phyloP scores from a whole-genome alignment of 2,888 invertebrate genomes.

The Drosophila neotestacea region DNA sequence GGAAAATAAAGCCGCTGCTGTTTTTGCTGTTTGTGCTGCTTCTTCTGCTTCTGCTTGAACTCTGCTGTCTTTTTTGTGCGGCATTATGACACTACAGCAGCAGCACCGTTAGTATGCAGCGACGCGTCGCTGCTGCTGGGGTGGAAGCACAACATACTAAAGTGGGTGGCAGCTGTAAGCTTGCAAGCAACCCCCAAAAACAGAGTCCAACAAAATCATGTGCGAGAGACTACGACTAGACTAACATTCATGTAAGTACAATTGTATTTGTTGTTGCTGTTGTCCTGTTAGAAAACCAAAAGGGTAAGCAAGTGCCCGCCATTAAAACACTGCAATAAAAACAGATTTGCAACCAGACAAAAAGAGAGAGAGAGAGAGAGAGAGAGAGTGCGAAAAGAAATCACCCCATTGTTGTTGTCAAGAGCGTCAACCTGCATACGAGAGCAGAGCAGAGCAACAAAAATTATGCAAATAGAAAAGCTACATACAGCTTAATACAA shows the following conservation, averaged over 20 bases:
- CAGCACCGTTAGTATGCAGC: slow-evolving; percentile 48
- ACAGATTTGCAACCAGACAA: neutral
- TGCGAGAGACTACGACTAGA: slow-evolving; percentile 8
- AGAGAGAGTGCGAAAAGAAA: neutral
- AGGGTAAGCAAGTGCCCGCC: neutral
- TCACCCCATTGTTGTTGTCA: slow-evolving; percentile 15
- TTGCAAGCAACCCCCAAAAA: slow-evolving; percentile 53
- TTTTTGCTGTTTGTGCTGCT: slow-evolving; percentile 20
- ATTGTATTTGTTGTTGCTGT: slow-evolving; percentile 4
- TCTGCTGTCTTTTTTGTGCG: slow-evolving; percentile 18
- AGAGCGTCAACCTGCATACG: slow-evolving; percentile 24
- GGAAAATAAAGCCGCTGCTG: slow-evolving; percentile 33
- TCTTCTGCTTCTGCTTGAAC: slow-evolving; percentile 16
- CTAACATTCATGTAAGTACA: neutral
- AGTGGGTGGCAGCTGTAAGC: slow-evolving; percentile 16
- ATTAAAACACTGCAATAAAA: slow-evolving; percentile 2
- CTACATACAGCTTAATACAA: too few species aligned
- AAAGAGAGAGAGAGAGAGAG: neutral
- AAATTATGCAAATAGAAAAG: slow-evolving; percentile 17
- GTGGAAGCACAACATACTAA: neutral
- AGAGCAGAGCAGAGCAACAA: slow-evolving; percentile 8
- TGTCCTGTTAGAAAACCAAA: slow-evolving; percentile 1
- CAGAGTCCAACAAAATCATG: slow-evolving; percentile 21
- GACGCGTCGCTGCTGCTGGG: slow-evolving; percentile 12
- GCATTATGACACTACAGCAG: slow-evolving; percentile 45